Evolutionary conservation across 2,888 invertebrate genomes (phyloP), one percentile per base, ranked within the genome.

Genomic region (Plemyria rubiginata): DNA sequence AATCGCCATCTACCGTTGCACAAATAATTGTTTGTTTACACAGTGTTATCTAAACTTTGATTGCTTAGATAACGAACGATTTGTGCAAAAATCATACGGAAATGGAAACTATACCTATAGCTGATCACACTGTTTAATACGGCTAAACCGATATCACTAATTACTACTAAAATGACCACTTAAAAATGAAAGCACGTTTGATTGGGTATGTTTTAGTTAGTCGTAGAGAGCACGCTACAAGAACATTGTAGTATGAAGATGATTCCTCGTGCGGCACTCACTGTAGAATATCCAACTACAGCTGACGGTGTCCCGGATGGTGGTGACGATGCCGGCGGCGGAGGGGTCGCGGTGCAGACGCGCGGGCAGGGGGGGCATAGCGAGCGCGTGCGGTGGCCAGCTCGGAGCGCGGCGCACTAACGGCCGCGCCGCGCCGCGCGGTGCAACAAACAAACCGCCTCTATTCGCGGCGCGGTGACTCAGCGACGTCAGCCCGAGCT

Each of bases 251-350:
- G 11, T n/a, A 13, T 12, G 49, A 28, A 8, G 28, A 6, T 48
- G 22, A 8, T 13, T 8, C 8, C 3, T 13, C 11, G 9, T 36
- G 51, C 75, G 85, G 89, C 88, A 92, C 93, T 94, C 95, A 94
- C 95, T 95, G 91, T 95, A 96, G 86, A 96, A 95, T 90, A 95
- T 95, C 95, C 95, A 96, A 93, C 95, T 95, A 88, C 95, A 95
- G 91, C 94, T 95, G 87, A 95, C 93, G 72, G 90, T 94, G 90
- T 95, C 95, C 82, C 94, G 94, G 85, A 94, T 86, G 82, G 94
- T 93, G 83, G 94, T 93, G 87, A 94, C 93, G 84, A 95, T 87
- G 80, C 90, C 92, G 75, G 92, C 87, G 75, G 94, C 88, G 75
- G 94, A 94, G 84, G 82, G 79, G 84, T 81, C 82, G 76, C 84